Evolutionary conservation across 1,140 invertebrate species (phyloP).

Genomic region (Formica exsecta): DNA sequence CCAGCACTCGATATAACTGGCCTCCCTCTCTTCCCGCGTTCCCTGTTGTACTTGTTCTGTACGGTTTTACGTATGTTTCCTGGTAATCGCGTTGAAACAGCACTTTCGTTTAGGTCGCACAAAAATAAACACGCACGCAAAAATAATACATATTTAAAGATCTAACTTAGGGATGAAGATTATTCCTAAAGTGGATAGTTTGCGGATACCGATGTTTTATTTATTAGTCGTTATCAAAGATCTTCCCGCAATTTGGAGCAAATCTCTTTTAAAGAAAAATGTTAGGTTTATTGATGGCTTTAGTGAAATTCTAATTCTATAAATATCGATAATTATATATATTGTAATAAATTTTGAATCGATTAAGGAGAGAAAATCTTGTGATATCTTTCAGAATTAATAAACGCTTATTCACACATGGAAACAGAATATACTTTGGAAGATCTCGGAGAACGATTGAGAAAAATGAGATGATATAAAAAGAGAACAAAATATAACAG

Average conservation of each 20-base stretch:
- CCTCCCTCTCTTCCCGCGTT: not conserved
- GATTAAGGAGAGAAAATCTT: not conserved
- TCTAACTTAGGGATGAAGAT: slow-evolving; percentile 18
- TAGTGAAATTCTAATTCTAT: too few relatives aligned
- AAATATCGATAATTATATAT: not conserved
- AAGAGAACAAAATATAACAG: slow-evolving; percentile 56
- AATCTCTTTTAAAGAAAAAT: not conserved
- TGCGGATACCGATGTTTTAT: not conserved
- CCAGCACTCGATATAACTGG: not conserved
- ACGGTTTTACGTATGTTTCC: slow-evolving; percentile 17
- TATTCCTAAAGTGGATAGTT: not conserved
- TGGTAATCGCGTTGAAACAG: slow-evolving; percentile 18
- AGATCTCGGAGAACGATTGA: not conserved
- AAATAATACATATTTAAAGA: slow-evolving; percentile 29
- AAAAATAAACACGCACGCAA: slow-evolving; percentile 47
- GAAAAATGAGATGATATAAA: slow-evolving; percentile 48
- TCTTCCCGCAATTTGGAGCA: not conserved
- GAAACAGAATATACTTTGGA: not conserved
- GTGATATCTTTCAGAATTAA: not conserved
- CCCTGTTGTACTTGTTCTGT: not conserved
- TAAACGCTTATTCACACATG: not conserved
- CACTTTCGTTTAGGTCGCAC: slow-evolving; percentile 19
- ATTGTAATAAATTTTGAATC: not conserved
- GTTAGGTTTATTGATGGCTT: not conserved
- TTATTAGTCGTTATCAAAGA: not conserved